Conservation (phyloP, 1,140 invertebrate species). For the Antheraea mylitta region DNA sequence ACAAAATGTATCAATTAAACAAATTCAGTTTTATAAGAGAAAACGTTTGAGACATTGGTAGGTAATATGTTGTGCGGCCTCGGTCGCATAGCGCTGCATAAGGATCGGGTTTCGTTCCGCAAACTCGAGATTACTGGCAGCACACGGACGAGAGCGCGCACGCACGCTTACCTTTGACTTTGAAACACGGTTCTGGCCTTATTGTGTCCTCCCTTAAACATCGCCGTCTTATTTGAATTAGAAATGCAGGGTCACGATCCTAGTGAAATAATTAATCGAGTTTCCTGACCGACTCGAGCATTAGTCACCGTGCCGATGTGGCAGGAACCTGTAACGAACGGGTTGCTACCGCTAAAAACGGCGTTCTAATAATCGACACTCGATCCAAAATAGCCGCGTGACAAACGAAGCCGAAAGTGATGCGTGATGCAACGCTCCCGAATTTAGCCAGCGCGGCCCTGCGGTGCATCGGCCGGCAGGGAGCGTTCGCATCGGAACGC, state of each 20-base stretch:
- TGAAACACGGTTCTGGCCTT: conserved; percentile 57
- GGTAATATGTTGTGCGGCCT: conserved; percentile 36
- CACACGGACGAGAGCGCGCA: conserved; percentile 34
- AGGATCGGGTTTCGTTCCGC: conserved; percentile 73
- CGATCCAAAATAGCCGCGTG: conserved; percentile 71
- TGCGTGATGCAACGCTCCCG: conserved; percentile 71
- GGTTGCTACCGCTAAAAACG: conserved; percentile 50
- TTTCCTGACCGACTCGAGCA: conserved; percentile 50
- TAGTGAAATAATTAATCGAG: conserved; percentile 52
- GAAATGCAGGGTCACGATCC: conserved; percentile 51
- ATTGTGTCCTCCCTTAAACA: conserved; percentile 53
- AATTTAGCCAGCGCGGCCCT: conserved; percentile 65
- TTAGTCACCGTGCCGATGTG: conserved; percentile 48
- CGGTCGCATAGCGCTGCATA: conserved; percentile 56
- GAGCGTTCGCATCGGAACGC: conserved; percentile 32
- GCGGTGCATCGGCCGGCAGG: conserved; percentile 66
- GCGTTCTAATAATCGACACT: conserved; percentile 74
- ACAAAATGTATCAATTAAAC: conserved; percentile 19
- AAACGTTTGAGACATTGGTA: background rate
- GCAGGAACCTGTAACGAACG: conserved; percentile 16
- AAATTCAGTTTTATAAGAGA: background rate
- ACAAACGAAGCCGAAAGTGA: conserved; percentile 74
- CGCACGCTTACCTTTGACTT: conserved; percentile 56
- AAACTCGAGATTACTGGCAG: conserved; percentile 66
- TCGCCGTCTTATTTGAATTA: conserved; percentile 54